Evolutionary conservation across 2,888 invertebrate genomes (phyloP), one percentile per base, ranked within the genome.

Genomic region (Sesia apiformis): DNA sequence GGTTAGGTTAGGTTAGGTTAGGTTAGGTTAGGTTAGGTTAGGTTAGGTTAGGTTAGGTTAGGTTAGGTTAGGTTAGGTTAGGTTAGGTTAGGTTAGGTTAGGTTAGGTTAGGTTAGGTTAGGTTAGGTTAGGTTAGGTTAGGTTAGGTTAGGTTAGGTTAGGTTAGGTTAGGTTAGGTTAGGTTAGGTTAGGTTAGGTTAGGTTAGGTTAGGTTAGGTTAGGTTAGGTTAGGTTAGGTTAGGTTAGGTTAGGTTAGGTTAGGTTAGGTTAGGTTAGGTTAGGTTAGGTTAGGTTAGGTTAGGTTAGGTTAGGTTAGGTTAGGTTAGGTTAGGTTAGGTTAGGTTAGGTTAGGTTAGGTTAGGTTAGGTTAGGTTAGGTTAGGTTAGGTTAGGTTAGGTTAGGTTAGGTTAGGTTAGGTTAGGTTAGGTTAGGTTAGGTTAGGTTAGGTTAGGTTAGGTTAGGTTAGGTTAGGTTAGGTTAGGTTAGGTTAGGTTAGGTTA

Each of bases 401-500:
- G 52, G 52, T 52, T 52, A 52, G 52, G 52, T 41, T 41, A 41
- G 41, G 41, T 41, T 41, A 41, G 58, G 62, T 61, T 51, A 51
- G 54, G 49, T 46, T 59, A 54, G 60, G 62, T 63, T 61, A 58
- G 58, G 59, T 61, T 60, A 54, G 57, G 59, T 58, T 58, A 55
- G 53, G 55, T 60, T 55, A 52, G 54, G 56, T 56, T 54, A 53
- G 55, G 55, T 54, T 55, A 54, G 52, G 56, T 57, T 56, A 56
- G 58, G 55, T 58, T 58, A 52, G 57, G 56, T 57, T 60, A 57
- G 58, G 59, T 58, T 60, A 54, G 58, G 58, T 58, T 60, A 51
- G 39, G 60, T 59, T 56, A 55, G 56, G 58, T 60, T 59, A 54
- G 56, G 60, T 60, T 62, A 55, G 60, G 64, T 65, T 60, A 61